A percentile compares a stretch with the other conserved stretches of the same genome.
phyloP scores from a whole-genome alignment of 1,140 invertebrate species.

The Hycleus phaleratus region DNA sequence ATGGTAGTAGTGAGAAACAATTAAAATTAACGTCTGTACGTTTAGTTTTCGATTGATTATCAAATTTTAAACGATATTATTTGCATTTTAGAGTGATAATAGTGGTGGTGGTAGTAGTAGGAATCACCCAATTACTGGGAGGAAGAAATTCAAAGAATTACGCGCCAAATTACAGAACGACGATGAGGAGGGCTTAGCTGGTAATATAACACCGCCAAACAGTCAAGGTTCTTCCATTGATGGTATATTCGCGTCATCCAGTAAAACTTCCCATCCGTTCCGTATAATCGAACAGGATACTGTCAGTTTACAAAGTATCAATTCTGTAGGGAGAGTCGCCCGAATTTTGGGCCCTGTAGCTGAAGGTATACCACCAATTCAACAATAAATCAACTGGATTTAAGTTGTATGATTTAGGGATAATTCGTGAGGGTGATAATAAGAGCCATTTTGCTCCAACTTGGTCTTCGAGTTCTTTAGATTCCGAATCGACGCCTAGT shows the following conservation, averaged over 20 bases:
- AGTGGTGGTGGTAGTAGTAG: neutral
- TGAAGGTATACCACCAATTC: neutral
- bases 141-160: conserved; percentile 60
- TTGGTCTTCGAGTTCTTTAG: conserved; percentile 36
- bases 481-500: conserved; percentile 37
- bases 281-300: conserved; percentile 78
- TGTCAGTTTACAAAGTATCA: conserved; percentile 77
- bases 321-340: conserved; percentile 71
- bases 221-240: conserved; percentile 68
- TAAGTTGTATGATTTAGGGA: neutral
- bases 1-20: neutral
- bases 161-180: conserved; percentile 76
- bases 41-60: conserved; percentile 16
- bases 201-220: conserved; percentile 61
- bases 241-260: conserved; percentile 44
- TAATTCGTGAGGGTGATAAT: conserved; percentile 24
- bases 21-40: neutral
- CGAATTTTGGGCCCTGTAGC: conserved; percentile 45
- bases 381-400: neutral
- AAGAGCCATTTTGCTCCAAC: conserved; percentile 19
- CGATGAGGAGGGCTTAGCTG: conserved; percentile 59
- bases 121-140: neutral
- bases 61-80: conserved; percentile 8
- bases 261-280: conserved; percentile 61
- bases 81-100: neutral